Evolutionary conservation across 2,888 invertebrate species (phyloP), one percentile per base, ranked within the genome.

Genomic region (Didymodactylos carnosus): DNA sequence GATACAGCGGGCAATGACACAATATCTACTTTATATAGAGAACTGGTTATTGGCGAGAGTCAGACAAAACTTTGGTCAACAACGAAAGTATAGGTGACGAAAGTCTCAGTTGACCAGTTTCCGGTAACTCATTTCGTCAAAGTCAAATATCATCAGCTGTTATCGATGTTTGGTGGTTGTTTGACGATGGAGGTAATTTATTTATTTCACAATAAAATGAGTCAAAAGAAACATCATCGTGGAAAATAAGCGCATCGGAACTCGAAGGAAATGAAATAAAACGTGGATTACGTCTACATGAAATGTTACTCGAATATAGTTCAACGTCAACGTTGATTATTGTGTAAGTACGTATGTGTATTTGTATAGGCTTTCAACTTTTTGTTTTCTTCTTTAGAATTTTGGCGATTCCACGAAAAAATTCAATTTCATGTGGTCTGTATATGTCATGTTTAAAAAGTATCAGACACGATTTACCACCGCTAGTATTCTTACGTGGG

Each of bases 151-250:
- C 25, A 19, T 35, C 62, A 10, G 2, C 62, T 8, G 35, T 62
- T 19, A 62, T 62, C 77, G 94, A 94, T 83, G 94, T 94, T 19
- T 94, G 94, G 94, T 97, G 95, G 95, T 86, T 97, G 0, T 95
- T 94, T 81, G 95, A 97, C 80, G 95, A 95, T 80, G 95, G 94
- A 82, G 94, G 93, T 93, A 84, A 84, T 87, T 81, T 10, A 13
- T 69, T 23, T 14, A 69, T n/a, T 14, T 13, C 13, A 14, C 14
- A 69, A 69, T n/a, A n/a, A n/a, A n/a, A n/a, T n/a, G n/a, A n/a
- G n/a, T n/a, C n/a, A n/a, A n/a, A n/a, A n/a, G n/a, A n/a, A n/a
- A n/a, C n/a, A n/a, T n/a, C n/a, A n/a, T n/a, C n/a, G n/a, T n/a
- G n/a, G n/a, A n/a, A n/a, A n/a, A n/a, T n/a, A n/a, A n/a, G n/a